Evolutionary conservation across 2,113 vertebrate species (phyloP).

Genomic region (Callopanchax toddi): DNA sequence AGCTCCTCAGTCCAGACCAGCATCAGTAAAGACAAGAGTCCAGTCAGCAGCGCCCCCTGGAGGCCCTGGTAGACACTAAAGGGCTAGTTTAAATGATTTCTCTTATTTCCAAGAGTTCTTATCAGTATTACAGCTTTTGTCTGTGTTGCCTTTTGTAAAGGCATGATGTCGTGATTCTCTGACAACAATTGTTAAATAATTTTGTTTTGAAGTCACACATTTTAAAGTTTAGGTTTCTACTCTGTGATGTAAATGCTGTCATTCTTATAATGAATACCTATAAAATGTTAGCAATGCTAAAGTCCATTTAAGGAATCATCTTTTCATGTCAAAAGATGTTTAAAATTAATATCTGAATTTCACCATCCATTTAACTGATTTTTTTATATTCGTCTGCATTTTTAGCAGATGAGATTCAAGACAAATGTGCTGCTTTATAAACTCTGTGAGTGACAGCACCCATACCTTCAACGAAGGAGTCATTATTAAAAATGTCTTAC

Average conservation of each 20-base stretch:
- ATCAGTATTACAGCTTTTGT: neutral
- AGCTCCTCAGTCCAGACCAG: slow-evolving; percentile 44
- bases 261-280: slow-evolving; percentile 16
- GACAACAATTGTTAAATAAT: no score
- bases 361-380: neutral
- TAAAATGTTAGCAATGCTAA: slow-evolving; percentile 16
- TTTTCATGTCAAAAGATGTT: slow-evolving; percentile 51
- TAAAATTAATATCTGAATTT: slow-evolving; percentile 5
- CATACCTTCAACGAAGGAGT: slow-evolving; percentile 61
- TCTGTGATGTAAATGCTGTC: slow-evolving; percentile 27
- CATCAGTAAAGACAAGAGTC: slow-evolving; percentile 55
- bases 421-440: slow-evolving; percentile 48
- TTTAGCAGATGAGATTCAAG: slow-evolving; percentile 36
- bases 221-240: slow-evolving; percentile 1
- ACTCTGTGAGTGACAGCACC: slow-evolving; percentile 61
- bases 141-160: slow-evolving; percentile 54
- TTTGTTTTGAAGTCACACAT: no score
- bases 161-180: slow-evolving; percentile 26
- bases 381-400: slow-evolving; percentile 36
- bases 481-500: slow-evolving; percentile 30
- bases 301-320: neutral
- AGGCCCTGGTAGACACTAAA: slow-evolving; percentile 76
- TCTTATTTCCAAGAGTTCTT: slow-evolving; percentile 20
- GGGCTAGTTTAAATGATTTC: neutral
- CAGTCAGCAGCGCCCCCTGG: slow-evolving; percentile 53